Conservation (phyloP, 2,888 invertebrate genomes). For the Aleiodes alternator region DNA sequence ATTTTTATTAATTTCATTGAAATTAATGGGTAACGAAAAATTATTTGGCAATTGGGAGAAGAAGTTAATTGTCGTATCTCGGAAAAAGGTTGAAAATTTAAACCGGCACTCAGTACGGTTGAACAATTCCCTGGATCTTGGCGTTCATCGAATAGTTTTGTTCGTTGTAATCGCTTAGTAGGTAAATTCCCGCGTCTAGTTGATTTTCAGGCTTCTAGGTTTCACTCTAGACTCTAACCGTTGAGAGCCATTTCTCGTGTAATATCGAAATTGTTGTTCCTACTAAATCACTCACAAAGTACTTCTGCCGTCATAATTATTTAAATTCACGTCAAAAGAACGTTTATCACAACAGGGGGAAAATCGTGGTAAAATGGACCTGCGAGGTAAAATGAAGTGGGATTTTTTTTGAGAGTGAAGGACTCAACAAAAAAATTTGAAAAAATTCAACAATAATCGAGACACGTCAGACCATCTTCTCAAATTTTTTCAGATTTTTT, state of each 20-base stretch:
- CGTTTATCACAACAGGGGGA: neutral
- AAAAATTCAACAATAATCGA: neutral
- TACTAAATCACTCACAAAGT: slow-evolving; percentile 39
- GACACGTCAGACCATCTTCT: no score
- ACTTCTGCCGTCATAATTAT: slow-evolving; percentile 19
- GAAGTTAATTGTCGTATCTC: slow-evolving; percentile 34
- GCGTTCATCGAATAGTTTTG: slow-evolving; percentile 43
- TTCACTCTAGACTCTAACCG: slow-evolving; percentile 24
- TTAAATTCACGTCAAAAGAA: slow-evolving; percentile 6
- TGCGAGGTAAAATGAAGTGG: neutral
- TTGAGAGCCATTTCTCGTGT: neutral
- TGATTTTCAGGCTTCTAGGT: slow-evolving; percentile 19
- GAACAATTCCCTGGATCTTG: slow-evolving; percentile 28
- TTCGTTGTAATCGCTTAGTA: slow-evolving; percentile 20
- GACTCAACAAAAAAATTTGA: neutral
- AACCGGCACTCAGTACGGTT: slow-evolving; percentile 36
- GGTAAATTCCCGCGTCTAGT: slow-evolving; percentile 36
- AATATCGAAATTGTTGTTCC: slow-evolving; percentile 41
- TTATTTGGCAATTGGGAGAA: slow-evolving; percentile 28
- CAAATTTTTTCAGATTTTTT: no score
- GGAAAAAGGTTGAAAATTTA: slow-evolving; percentile 39
- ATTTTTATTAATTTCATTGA: neutral
- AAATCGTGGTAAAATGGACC: neutral
- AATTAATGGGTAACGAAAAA: neutral
- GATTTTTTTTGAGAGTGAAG: neutral